Conservation (phyloP, 2,888 invertebrate species). For the Hyles lineata region DNA sequence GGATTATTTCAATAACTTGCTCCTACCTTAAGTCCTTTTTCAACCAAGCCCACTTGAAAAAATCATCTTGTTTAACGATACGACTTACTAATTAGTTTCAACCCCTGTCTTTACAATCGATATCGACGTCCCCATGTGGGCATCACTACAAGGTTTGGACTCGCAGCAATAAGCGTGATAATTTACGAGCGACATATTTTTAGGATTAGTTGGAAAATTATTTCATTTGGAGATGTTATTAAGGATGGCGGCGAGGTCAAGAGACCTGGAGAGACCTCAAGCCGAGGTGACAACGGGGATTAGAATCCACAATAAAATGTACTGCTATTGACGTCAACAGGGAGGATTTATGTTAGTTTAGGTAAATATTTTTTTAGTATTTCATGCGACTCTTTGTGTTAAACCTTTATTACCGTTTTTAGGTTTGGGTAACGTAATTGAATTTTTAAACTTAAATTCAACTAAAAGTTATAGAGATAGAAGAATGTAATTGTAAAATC, state of each 20-base stretch:
- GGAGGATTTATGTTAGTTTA: neutral
- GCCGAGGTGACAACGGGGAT: constrained; percentile 23
- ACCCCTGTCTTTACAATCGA: constrained; percentile 31
- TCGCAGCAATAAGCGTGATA: constrained; percentile 68
- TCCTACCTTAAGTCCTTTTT: too few species aligned
- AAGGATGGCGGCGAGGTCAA: constrained; percentile 38
- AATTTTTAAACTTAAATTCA: too few species aligned
- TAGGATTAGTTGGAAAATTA: constrained; percentile 81
- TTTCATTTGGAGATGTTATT: constrained; percentile 69
- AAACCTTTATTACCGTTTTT: too few species aligned
- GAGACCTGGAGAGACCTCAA: constrained; percentile 15
- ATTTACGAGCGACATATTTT: constrained; percentile 81
- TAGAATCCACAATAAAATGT: constrained; percentile 42
- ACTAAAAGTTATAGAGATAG: too few species aligned
- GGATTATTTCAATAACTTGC: too few species aligned
- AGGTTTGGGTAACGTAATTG: too few species aligned
- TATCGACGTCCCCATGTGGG: constrained; percentile 16
- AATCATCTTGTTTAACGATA: neutral
- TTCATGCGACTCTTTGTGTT: neutral
- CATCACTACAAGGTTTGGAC: constrained; percentile 69
- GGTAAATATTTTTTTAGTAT: constrained; percentile 7
- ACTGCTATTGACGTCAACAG: constrained; percentile 38
- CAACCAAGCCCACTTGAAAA: too few species aligned
- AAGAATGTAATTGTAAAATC: too few species aligned
- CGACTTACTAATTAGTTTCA: neutral